Percentiles rank a stretch among this genome's conserved stretches.
These are phyloP conservation scores for Leptogaster cylindrica DNA, from an alignment of 2,888 invertebrate species.

Conservation along the genomic window DNA sequence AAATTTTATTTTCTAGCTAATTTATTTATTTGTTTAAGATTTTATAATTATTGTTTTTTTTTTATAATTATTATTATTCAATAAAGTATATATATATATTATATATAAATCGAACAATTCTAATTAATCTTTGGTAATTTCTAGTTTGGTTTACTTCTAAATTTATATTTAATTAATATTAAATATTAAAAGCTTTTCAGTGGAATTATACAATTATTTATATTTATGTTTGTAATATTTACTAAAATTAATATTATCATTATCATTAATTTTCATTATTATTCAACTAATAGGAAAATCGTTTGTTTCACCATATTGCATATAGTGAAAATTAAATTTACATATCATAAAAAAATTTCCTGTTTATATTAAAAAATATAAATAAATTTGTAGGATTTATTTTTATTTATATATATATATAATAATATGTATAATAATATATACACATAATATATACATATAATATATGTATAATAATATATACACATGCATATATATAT, in stretches of 20 bases:
- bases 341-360: background rate
- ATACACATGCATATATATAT: too few relatives aligned
- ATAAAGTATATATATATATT: background rate
- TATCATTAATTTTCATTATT: too few relatives aligned
- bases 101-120: background rate
- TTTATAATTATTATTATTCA: background rate
- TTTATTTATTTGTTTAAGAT: background rate
- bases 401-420: background rate
- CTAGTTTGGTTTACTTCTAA: background rate
- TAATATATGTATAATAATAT: too few relatives aligned
- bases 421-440: too few relatives aligned
- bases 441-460: too few relatives aligned
- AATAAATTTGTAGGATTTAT: conserved; percentile 7
- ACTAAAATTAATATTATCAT: too few relatives aligned
- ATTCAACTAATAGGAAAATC: background rate
- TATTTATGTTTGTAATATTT: too few relatives aligned
- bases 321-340: background rate
- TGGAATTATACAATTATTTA: background rate
- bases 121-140: background rate
- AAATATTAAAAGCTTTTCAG: background rate
- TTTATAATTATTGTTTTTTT: background rate
- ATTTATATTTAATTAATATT: conserved; percentile 8
- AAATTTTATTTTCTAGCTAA: conserved; percentile 28
- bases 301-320: background rate
- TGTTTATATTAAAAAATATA: conserved; percentile 5